Evolutionary conservation across 2,113 vertebrate species (phyloP).

Genomic region (Charadrius vociferus): DNA sequence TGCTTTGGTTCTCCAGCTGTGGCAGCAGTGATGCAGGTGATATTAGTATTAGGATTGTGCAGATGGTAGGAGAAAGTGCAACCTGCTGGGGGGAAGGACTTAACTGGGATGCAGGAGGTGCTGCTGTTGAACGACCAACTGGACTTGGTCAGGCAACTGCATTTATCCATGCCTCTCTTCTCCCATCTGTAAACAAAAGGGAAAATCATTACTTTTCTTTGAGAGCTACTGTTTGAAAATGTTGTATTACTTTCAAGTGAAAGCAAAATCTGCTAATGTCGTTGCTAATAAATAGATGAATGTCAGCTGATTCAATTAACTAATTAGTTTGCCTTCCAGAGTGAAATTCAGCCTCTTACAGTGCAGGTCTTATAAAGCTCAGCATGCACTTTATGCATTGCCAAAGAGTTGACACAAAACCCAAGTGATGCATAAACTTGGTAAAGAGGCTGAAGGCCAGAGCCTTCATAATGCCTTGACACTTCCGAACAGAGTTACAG

Average conservation of each 20-base stretch:
- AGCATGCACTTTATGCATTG: not conserved
- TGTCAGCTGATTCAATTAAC: not conserved
- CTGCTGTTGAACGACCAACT: not conserved
- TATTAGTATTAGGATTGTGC: not conserved
- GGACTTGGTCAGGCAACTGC: not conserved
- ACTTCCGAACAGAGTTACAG: not conserved
- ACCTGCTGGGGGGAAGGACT: accelerated
- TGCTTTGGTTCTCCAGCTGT: not conserved
- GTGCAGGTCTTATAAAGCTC: not conserved
- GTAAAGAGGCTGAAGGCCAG: not conserved
- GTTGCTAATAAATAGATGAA: not conserved
- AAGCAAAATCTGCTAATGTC: not conserved
- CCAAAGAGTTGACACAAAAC: not conserved
- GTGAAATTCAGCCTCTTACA: not conserved
- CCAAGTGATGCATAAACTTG: not conserved
- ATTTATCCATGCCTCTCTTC: not conserved
- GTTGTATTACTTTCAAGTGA: not conserved
- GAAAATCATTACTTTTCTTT: not conserved
- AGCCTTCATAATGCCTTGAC: not conserved
- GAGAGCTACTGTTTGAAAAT: not conserved
- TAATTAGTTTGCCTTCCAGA: not conserved
- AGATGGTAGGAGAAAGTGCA: not conserved
- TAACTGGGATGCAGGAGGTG: not conserved
- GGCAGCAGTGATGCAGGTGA: not conserved
- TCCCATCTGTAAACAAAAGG: not conserved